Evolutionary conservation across 2,113 vertebrate genomes (phyloP).

Genomic region (Nibea coibor): DNA sequence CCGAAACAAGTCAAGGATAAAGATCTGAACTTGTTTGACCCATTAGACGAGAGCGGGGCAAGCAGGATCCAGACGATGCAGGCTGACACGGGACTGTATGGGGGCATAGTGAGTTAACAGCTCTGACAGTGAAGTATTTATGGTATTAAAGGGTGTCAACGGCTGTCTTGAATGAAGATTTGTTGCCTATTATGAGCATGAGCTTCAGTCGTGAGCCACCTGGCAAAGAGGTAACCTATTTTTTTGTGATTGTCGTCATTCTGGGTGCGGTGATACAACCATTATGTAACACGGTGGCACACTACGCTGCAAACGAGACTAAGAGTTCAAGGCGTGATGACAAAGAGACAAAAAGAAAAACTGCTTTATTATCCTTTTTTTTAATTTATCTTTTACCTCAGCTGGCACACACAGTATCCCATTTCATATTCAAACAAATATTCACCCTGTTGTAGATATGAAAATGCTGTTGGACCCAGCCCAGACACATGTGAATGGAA

Average conservation of each 20-base stretch:
- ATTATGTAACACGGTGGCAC: conserved; percentile 46
- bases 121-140: conserved; percentile 25
- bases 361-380: background rate
- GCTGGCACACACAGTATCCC: background rate
- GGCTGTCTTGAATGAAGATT: conserved; percentile 20
- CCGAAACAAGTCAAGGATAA: conserved; percentile 15
- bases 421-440: conserved; percentile 37
- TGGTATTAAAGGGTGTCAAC: conserved; percentile 12
- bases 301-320: conserved; percentile 13
- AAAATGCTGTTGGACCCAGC: conserved; percentile 10
- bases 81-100: background rate
- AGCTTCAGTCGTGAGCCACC: conserved; percentile 8
- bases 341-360: conserved; percentile 5
- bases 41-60: conserved; percentile 12
- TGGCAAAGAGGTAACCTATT: conserved; percentile 34
- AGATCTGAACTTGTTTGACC: background rate
- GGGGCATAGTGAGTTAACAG: background rate
- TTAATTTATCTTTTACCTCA: conserved; percentile 11
- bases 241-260: conserved; percentile 41
- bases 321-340: conserved; percentile 14
- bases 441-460: conserved; percentile 2
- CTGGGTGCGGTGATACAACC: conserved; percentile 23
- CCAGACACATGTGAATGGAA: conserved; percentile 32
- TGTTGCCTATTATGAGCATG: background rate
- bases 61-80: conserved; percentile 1